These are phyloP conservation scores for Podiceps cristatus DNA, from an alignment of 2,113 vertebrate genomes.

Conservation along the genomic window DNA sequence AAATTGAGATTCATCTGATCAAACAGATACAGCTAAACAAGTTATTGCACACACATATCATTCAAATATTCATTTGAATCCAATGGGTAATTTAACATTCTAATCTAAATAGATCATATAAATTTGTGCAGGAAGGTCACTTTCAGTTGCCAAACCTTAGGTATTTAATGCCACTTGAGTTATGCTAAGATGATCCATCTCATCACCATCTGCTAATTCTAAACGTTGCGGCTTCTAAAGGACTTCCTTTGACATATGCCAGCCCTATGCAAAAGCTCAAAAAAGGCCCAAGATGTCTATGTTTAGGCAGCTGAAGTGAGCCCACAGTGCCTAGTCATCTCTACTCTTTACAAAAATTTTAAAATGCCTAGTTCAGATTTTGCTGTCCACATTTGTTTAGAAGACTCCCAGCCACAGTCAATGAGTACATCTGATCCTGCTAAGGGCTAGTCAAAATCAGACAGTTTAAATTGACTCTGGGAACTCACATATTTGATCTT, in stretches of 20 bases:
- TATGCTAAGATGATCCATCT: not conserved
- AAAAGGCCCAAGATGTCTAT: not conserved
- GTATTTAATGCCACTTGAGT: not conserved
- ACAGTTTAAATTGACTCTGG: not conserved
- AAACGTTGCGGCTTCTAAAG: not conserved
- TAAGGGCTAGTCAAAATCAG: not conserved
- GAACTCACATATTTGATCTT: not conserved
- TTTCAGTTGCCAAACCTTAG: not conserved
- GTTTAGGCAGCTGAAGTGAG: not conserved
- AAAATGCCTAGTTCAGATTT: not conserved
- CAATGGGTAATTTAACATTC: not conserved
- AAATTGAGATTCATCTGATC: not conserved
- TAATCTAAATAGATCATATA: not conserved
- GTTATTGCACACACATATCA: not conserved
- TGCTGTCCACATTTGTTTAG: not conserved
- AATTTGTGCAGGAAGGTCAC: not conserved
- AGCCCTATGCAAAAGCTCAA: not conserved
- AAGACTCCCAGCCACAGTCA: not conserved
- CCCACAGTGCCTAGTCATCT: not conserved
- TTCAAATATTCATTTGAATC: not conserved
- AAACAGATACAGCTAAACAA: not conserved
- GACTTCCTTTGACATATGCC: not conserved
- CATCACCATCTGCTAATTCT: not conserved
- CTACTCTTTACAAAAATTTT: not conserved
- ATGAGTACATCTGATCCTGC: not conserved